A percentile compares a stretch with the other conserved stretches of the same genome.
These are phyloP conservation scores for Cercocebus atys DNA, from an alignment of 2,113 vertebrate species.

Conservation along the genomic window DNA sequence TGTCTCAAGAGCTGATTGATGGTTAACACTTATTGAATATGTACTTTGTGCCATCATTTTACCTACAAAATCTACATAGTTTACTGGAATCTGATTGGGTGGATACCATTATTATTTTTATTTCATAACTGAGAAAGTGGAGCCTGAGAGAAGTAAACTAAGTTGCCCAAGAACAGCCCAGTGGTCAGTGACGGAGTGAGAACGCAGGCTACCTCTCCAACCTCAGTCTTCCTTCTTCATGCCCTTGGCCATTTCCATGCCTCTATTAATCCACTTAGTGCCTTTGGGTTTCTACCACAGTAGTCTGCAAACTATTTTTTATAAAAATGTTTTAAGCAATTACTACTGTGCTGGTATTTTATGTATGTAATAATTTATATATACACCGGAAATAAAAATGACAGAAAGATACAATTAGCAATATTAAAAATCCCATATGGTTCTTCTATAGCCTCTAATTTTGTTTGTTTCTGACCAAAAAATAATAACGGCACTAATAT, in stretches of 20 bases:
- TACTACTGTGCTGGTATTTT: background rate
- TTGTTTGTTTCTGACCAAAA: background rate
- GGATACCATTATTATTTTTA: background rate
- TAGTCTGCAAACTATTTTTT: background rate
- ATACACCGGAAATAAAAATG: background rate
- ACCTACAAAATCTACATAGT: background rate
- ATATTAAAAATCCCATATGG: background rate
- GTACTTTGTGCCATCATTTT: background rate
- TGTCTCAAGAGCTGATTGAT: background rate
- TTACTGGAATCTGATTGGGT: background rate
- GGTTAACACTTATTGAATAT: background rate
- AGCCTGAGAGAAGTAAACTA: background rate
- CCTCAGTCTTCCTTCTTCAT: background rate
- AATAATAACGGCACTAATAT: background rate
- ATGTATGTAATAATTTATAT: background rate
- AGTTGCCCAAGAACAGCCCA: background rate
- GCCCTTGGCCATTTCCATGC: background rate
- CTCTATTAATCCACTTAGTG: background rate
- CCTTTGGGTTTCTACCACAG: background rate
- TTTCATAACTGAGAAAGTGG: background rate
- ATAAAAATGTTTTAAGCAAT: background rate
- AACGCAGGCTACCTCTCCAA: background rate
- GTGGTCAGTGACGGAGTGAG: background rate
- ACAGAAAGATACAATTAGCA: background rate
- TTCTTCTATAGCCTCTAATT: background rate